These are phyloP conservation scores for Gasteruption jaculator DNA, from an alignment of 2,888 invertebrate species.

Conservation along the genomic window DNA sequence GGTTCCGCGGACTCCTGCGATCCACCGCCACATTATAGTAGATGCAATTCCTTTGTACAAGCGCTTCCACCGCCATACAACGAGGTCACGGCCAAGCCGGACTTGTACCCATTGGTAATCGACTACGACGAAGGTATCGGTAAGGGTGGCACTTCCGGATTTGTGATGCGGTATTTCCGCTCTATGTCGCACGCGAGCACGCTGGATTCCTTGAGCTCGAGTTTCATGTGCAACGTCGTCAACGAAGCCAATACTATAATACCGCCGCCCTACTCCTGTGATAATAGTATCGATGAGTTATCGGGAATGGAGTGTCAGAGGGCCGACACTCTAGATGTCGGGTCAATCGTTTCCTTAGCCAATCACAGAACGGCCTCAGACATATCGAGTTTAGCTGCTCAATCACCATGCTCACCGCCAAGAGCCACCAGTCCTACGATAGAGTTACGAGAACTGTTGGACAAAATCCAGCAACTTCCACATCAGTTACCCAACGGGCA, in stretches of 20 bases:
- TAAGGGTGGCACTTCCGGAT: conserved; percentile 67
- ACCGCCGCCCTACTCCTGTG: conserved; percentile 80
- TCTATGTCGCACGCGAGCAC: conserved; percentile 82
- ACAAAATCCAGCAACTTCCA: conserved; percentile 67
- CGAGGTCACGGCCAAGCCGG: conserved; percentile 83
- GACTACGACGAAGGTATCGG: conserved; percentile 67
- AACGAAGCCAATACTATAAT: conserved; percentile 82
- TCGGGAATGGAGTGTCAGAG: conserved; percentile 41
- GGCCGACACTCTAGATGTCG: conserved; percentile 36
- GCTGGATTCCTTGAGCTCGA: conserved; percentile 80
- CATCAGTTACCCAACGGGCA: conserved; percentile 51
- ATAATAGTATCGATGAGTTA: conserved; percentile 68
- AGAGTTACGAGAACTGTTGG: conserved; percentile 65
- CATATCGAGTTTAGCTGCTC: conserved; percentile 67
- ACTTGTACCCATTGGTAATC: conserved; percentile 79
- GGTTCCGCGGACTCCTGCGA: conserved; percentile 78
- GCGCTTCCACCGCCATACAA: conserved; percentile 73
- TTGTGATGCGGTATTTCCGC: conserved; percentile 81
- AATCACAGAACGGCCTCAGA: conserved; percentile 61
- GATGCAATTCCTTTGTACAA: conserved; percentile 79
- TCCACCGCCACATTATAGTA: conserved; percentile 78
- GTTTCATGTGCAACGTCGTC: conserved; percentile 78
- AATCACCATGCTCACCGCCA: conserved; percentile 71
- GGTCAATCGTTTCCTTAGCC: conserved; percentile 45
- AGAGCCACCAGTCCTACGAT: conserved; percentile 79